A percentile compares a stretch with the other conserved stretches of the same genome.
Evolutionary conservation across 2,113 vertebrate genomes (phyloP).

Genomic region (Arvicanthis niloticus): DNA sequence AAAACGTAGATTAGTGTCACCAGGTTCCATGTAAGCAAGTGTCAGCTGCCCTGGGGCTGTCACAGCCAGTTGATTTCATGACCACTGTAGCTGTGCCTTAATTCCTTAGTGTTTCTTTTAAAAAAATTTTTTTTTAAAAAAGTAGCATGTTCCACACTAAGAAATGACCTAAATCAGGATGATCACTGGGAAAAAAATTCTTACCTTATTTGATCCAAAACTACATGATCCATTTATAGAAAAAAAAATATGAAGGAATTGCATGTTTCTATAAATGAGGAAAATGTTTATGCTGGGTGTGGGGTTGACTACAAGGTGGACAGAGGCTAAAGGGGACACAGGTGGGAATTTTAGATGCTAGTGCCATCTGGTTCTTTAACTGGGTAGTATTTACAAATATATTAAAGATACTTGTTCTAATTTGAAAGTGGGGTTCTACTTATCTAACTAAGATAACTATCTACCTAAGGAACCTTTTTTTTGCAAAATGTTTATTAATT

Average conservation of each 20-base stretch:
- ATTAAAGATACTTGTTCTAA: not conserved
- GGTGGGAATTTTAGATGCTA: not conserved
- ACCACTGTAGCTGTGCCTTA: not conserved
- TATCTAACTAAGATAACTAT: not conserved
- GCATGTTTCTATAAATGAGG: not conserved
- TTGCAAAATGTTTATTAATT: too few relatives aligned
- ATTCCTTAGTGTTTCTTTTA: not conserved
- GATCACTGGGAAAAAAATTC: not conserved
- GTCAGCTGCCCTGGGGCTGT: not conserved
- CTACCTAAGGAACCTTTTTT: not conserved
- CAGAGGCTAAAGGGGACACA: not conserved
- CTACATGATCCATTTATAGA: not conserved
- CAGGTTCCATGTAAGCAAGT: not conserved
- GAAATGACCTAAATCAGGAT: conserved; percentile 38
- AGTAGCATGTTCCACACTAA: not conserved
- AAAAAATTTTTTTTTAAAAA: conserved; percentile 47
- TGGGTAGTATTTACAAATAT: not conserved
- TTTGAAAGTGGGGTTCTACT: not conserved
- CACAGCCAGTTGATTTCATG: not conserved
- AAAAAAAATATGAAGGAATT: not conserved
- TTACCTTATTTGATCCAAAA: not conserved
- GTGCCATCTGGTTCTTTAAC: not conserved
- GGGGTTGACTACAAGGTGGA: not conserved
- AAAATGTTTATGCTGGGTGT: not conserved
- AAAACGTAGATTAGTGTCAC: not conserved